phyloP scores from a whole-genome alignment of 2,888 invertebrate genomes.

The Charanyca ferruginea region DNA sequence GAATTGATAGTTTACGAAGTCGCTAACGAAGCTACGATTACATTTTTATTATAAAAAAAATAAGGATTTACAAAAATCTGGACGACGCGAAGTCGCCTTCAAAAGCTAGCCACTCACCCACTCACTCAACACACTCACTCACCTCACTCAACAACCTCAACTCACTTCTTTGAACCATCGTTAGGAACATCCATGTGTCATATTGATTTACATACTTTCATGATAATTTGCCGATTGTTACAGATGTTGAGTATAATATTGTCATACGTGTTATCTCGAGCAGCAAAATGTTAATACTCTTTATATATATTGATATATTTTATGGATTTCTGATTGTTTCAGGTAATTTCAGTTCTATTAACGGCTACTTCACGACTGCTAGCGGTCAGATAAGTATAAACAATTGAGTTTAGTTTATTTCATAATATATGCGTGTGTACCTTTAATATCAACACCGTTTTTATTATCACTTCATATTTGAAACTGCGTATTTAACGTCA shows the following conservation, averaged over 20 bases:
- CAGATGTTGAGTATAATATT: neutral
- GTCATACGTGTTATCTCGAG: neutral
- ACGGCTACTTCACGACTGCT: neutral
- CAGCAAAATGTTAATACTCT: conserved; percentile 14
- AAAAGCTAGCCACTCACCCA: too few species aligned
- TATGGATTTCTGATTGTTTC: too few species aligned
- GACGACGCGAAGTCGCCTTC: too few species aligned
- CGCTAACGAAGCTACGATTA: too few species aligned
- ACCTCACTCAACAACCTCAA: too few species aligned
- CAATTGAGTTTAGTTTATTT: neutral
- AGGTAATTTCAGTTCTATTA: conserved; percentile 46
- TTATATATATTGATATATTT: too few species aligned
- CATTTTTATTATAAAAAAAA: too few species aligned
- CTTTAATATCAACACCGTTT: neutral
- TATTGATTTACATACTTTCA: too few species aligned
- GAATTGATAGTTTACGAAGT: too few species aligned
- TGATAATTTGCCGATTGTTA: neutral
- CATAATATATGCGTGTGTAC: neutral
- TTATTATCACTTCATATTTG: neutral
- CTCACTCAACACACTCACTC: too few species aligned
- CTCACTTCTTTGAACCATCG: neutral
- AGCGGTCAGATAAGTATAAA: conserved; percentile 26
- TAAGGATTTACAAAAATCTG: too few species aligned
- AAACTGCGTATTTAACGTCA: neutral
- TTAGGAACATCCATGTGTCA: too few species aligned